Base-by-base conservation (phyloP, 2,797 vertebrate genomes). In the Lagorchestes hirsutus region DNA sequence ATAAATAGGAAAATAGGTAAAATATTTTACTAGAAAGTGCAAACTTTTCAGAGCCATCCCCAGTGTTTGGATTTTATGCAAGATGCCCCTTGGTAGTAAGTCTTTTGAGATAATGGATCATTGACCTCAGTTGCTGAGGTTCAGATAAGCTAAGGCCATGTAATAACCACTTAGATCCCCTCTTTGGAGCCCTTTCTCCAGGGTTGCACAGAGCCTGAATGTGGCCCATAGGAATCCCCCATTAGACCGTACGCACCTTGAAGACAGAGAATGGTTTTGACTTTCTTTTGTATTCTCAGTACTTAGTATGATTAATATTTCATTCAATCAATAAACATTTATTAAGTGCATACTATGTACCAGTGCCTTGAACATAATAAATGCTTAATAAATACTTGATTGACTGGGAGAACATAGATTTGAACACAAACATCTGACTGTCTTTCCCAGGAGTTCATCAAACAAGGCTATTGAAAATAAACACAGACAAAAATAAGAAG, bases 21-120 rank as follows among this genome's bases (percentile, higher is more conserved):
- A 95, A 74, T 95, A 95, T 96, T 96, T 96, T 94, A 95, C 22
- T 10, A 92, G 92, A n/a, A 93, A 93, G 90, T 58, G 3, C 91
- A 91, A 94, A 93, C 58, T 94, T 67, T 93, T 93, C 91, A 24
- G n/a, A 40, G 22, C 5, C 8, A 10, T 40, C 18, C 74, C 74
- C 40, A 82, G 24, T 24, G 24, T 82, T 3, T 82, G 22, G 74
- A 46, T 46, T 46, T 82, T 82, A 5, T 27, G 0, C 24, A 27
- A 82, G 74, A 46, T 82, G 22, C 40, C 40, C 22, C 24, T 82
- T 24, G 8, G 22, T 24, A 24, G 74, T 22, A 46, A 46, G 18
- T 46, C 40, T 82, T 82, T 27, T 46, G 74, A 82, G 40, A 9
- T 18, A 67, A 67, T 18, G 62, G 28, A 46, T 46, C 18, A 46